Evolutionary conservation across 92 coral and sea anemone species (phyloP).

Genomic region (Plumapathes pennacea): DNA sequence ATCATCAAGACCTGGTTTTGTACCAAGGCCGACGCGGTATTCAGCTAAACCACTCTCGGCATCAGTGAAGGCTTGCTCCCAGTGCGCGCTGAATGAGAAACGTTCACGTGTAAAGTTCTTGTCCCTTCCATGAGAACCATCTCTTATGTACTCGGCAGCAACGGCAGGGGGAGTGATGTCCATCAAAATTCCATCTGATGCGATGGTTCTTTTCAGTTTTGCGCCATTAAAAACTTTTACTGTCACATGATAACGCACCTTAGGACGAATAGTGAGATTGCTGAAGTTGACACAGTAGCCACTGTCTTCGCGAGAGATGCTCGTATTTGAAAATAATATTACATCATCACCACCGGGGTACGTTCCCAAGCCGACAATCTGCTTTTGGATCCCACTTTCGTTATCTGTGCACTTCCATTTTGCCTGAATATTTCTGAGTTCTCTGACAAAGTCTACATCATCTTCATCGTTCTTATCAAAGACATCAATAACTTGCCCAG

Average conservation of each 20-base stretch:
- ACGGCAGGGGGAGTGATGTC: constrained; percentile 76
- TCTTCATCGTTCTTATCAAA: constrained; percentile 19
- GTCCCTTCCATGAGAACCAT: constrained; percentile 68
- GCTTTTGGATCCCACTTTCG: constrained; percentile 71
- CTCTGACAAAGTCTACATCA: constrained; percentile 65
- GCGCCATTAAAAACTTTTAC: constrained; percentile 63
- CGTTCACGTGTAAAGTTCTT: constrained; percentile 49
- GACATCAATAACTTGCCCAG: constrained; percentile 50
- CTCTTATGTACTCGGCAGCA: constrained; percentile 55
- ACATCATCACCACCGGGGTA: constrained; percentile 69
- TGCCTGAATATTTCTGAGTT: constrained; percentile 49
- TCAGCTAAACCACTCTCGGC: constrained; percentile 73
- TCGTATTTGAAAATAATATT: constrained; percentile 17
- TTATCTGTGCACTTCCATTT: constrained; percentile 65
- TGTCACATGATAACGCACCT: constrained; percentile 65
- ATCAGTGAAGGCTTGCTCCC: constrained; percentile 87
- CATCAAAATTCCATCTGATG: constrained; percentile 77
- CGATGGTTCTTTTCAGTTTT: constrained; percentile 42
- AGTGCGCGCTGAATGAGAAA: constrained; percentile 59
- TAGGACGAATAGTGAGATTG: constrained; percentile 31
- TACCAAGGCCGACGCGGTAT: constrained; percentile 71
- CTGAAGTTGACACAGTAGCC: constrained; percentile 29
- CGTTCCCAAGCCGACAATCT: constrained; percentile 62
- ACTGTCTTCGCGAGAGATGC: constrained; percentile 5
- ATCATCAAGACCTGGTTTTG: constrained; percentile 61